Percentiles rank a stretch among this genome's conserved stretches.
These are phyloP conservation scores for Engraulis encrasicolus DNA, from an alignment of 2,113 vertebrate genomes.

Conservation along the genomic window DNA sequence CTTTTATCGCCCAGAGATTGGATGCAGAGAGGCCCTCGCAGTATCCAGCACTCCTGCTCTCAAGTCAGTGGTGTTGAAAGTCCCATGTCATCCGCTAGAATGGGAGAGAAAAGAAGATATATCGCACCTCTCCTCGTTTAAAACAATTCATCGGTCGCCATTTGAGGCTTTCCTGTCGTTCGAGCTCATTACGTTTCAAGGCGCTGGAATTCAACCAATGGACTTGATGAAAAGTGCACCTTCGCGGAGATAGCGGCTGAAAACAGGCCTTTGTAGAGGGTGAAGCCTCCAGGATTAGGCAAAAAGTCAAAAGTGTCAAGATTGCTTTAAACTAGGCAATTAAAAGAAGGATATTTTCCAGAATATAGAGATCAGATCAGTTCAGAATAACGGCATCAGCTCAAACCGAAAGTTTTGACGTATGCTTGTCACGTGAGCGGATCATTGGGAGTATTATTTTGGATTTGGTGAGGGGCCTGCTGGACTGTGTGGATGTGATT, in stretches of 20 bases:
- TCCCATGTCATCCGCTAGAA: constrained; percentile 50
- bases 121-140: constrained; percentile 23
- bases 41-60: neutral
- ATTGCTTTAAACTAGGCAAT: neutral
- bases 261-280: constrained; percentile 22
- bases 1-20: constrained; percentile 48
- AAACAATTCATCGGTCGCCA: constrained; percentile 48
- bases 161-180: constrained; percentile 54
- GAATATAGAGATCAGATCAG: neutral
- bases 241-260: constrained; percentile 33
- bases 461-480: constrained; percentile 54
- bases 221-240: constrained; percentile 57
- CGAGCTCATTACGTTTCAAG: constrained; percentile 64
- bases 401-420: constrained; percentile 62
- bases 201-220: constrained; percentile 44
- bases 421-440: constrained; percentile 63
- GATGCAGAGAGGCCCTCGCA: constrained; percentile 28
- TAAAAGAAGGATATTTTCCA: neutral
- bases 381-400: constrained; percentile 42
- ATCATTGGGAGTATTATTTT: constrained; percentile 63
- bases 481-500: constrained; percentile 44
- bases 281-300: constrained; percentile 11
- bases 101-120: constrained; percentile 54
- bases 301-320: constrained; percentile 20
- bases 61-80: constrained; percentile 62